Evolutionary conservation across 2,888 invertebrate genomes (phyloP).

Genomic region (Mythimna ferrago): DNA sequence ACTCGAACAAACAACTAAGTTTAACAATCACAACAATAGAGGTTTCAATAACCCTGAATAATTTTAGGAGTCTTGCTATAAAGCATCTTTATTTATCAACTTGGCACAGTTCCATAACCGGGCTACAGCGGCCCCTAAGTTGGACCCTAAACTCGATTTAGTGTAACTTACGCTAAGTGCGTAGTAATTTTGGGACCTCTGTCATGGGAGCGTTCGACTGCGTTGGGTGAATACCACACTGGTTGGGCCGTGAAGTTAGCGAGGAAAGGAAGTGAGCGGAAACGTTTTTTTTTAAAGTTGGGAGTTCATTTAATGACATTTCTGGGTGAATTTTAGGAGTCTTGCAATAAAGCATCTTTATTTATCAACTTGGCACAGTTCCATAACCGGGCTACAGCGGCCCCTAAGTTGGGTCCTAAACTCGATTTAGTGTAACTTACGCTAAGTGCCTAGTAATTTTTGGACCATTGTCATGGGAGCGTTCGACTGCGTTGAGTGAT

Average conservation of each 20-base stretch:
- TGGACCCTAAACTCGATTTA: conserved; percentile 61
- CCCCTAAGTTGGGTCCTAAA: too few relatives aligned
- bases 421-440: too few relatives aligned
- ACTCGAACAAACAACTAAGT: conserved; percentile 33
- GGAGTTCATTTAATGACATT: too few relatives aligned
- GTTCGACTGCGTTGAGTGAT: too few relatives aligned
- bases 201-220: conserved; percentile 49
- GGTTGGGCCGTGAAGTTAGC: conserved; percentile 23
- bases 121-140: conserved; percentile 43
- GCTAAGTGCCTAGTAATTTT: too few relatives aligned
- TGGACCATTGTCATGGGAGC: too few relatives aligned
- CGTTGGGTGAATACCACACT: conserved; percentile 42
- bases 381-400: too few relatives aligned
- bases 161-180: conserved; percentile 63
- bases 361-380: too few relatives aligned
- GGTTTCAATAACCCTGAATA: conserved; percentile 47
- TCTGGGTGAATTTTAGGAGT: too few relatives aligned
- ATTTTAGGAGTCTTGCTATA: conserved; percentile 32
- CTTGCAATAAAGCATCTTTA: too few relatives aligned
- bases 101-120: conserved; percentile 59
- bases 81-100: conserved; percentile 62
- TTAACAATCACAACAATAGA: conserved; percentile 25
- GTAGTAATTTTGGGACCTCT: conserved; percentile 63
- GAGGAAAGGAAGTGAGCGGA: not conserved
- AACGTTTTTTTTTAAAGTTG: not conserved